These are phyloP conservation scores for Ianthella basta DNA, from an alignment of 37 sponge, comb jelly and placozoan species.

Conservation along the genomic window DNA sequence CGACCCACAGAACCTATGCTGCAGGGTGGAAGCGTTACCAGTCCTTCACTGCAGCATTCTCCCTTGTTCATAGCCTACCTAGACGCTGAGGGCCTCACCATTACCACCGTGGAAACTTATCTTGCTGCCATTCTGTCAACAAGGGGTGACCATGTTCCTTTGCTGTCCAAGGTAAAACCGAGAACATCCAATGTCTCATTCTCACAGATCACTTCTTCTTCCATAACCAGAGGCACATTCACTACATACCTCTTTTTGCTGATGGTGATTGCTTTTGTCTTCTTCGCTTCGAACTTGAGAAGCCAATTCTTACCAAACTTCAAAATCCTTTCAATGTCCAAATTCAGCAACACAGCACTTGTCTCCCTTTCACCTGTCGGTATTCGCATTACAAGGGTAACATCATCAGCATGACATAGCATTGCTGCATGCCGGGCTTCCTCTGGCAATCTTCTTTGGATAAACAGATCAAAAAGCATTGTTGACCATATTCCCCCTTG, in stretches of 20 bases:
- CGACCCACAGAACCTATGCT: not conserved
- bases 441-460: not conserved
- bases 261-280: slow-evolving; percentile 26
- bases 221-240: too few species aligned
- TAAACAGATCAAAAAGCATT: slow-evolving; percentile 1
- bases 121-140: not conserved
- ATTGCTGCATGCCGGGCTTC: slow-evolving; percentile 10
- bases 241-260: too few species aligned
- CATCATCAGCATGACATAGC: slow-evolving; percentile 22
- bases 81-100: not conserved
- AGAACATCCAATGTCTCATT: too few species aligned
- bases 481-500: slow-evolving; percentile 30
- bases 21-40: not conserved
- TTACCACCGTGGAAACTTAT: slow-evolving; percentile 19
- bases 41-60: not conserved
- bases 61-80: slow-evolving; percentile 21
- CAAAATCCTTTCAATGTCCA: not conserved
- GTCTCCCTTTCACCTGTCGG: slow-evolving; percentile 14
- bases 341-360: slow-evolving; percentile 10
- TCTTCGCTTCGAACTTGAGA: slow-evolving; percentile 19
- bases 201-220: too few species aligned
- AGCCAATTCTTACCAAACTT: slow-evolving; percentile 21
- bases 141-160: not conserved
- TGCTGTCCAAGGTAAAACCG: slow-evolving; percentile 29
- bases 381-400: not conserved